Base-by-base conservation (phyloP, 2,113 vertebrate genomes). In the Toxotes jaculatrix region DNA sequence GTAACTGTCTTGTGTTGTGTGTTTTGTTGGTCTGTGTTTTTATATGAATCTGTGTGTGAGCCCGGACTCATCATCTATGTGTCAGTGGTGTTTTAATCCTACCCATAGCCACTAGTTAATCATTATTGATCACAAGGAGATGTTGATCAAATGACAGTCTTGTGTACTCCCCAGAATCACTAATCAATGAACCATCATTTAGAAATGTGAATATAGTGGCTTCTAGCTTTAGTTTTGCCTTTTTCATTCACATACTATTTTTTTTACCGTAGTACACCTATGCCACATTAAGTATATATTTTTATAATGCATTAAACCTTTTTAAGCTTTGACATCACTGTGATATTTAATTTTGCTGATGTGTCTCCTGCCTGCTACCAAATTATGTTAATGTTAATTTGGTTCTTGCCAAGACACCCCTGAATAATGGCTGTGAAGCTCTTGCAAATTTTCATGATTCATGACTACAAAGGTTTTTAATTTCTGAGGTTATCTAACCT, bases 171-270 rank as follows among this genome's bases (percentile, higher is more conserved):
- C 10, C 17, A 59, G 57, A 88, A 78, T 83, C 77, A 92, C 88
- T 89, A 90, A 93, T 92, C 45, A 77, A 79, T 62, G 0, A 84
- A 49, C 5, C 45, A 7, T 82, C 45, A 74, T 90, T 70, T 90
- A 91, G 84, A 89, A 80, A 82, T 62, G 51, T 74, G 63, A 69
- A 42, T 62, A 7, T 80, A 55, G 47, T 61, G 56, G 73, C 55
- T 47, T 86, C 16, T 23, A 66, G 74, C 49, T 79, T 74, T 87
- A 73, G 64, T 64, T 80, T 59, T 80, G 36, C 32, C 12, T 56
- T 65, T 67, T 76, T 70, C 56, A 61, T 79, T 84, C 62, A 86
- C n/a, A 2, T 78, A 66, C 74, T 62, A 63, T 64, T 19, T 23
- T 77, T 82, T 77, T 76, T 51, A 82, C 63, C 61, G 55, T 62